These are phyloP conservation scores for Falco naumanni DNA, from an alignment of 2,797 vertebrate species.

Conservation along the genomic window DNA sequence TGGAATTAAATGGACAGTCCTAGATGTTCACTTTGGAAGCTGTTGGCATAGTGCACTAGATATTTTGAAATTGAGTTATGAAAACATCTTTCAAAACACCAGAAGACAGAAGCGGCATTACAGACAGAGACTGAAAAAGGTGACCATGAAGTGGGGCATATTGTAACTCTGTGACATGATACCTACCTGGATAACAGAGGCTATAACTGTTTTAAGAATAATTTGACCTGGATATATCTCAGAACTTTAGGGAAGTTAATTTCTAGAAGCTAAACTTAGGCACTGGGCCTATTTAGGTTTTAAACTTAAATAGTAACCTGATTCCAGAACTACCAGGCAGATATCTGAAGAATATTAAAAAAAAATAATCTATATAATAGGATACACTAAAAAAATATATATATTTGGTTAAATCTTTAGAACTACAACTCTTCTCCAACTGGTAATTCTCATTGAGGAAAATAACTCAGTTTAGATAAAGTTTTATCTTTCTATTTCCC, in stretches of 20 bases:
- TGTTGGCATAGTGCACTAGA: not conserved
- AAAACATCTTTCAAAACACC: not conserved
- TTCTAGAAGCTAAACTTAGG: not conserved
- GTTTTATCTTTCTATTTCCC: not conserved
- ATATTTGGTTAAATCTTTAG: not conserved
- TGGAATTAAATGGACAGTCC: not conserved
- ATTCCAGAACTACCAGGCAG: not conserved
- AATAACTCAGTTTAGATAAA: not conserved
- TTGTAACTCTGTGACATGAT: not conserved
- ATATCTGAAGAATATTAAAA: not conserved
- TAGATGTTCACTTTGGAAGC: not conserved
- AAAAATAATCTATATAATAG: not conserved
- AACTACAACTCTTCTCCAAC: not conserved
- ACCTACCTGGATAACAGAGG: not conserved
- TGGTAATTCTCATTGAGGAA: not conserved
- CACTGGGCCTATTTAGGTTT: not conserved
- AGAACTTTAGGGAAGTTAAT: not conserved
- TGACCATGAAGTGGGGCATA: not conserved
- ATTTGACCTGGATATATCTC: not conserved
- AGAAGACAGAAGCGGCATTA: not conserved
- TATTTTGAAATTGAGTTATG: not conserved
- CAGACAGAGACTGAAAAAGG: not conserved
- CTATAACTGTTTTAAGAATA: not conserved
- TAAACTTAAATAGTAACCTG: not conserved
- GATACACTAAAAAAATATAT: not conserved